Conservation (phyloP, 2,797 vertebrate genomes). For the Pelodytes ibericus region DNA sequence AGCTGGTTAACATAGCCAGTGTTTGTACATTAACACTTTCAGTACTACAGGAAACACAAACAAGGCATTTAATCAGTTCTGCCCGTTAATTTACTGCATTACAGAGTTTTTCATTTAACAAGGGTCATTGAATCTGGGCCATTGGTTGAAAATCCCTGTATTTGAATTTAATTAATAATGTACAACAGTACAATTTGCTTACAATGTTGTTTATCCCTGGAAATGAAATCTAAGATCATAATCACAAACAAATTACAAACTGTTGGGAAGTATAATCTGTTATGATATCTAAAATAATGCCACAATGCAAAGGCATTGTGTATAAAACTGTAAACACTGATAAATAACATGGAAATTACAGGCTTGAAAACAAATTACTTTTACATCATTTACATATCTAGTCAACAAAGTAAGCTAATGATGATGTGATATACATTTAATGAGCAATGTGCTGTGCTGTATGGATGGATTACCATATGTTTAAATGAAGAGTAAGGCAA, state of each 20-base stretch:
- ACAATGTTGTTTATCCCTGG: constrained; percentile 9
- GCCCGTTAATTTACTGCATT: too few species aligned
- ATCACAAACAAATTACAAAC: constrained; percentile 35
- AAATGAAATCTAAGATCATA: constrained; percentile 37
- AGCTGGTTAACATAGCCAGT: too few species aligned
- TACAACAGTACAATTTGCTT: constrained; percentile 18
- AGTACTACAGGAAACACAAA: too few species aligned
- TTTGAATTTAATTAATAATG: constrained; percentile 37
- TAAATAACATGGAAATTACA: constrained; percentile 20
- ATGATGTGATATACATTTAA: not conserved
- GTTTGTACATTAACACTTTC: too few species aligned
- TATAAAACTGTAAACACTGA: constrained; percentile 21
- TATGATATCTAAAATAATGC: constrained; percentile 25
- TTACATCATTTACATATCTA: not conserved
- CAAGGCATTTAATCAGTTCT: too few species aligned
- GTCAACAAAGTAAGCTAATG: not conserved
- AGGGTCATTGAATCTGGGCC: too few species aligned
- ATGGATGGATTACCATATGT: not conserved
- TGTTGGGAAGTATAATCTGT: constrained; percentile 28
- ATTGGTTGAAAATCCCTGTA: too few species aligned
- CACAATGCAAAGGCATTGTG: constrained; percentile 7
- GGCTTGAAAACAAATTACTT: not conserved
- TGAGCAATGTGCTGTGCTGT: not conserved
- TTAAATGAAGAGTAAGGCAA: constrained; percentile 4
- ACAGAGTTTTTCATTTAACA: too few species aligned